These are phyloP conservation scores for Acholoe squamosa DNA, from an alignment of 2,888 invertebrate species.

Conservation along the genomic window DNA sequence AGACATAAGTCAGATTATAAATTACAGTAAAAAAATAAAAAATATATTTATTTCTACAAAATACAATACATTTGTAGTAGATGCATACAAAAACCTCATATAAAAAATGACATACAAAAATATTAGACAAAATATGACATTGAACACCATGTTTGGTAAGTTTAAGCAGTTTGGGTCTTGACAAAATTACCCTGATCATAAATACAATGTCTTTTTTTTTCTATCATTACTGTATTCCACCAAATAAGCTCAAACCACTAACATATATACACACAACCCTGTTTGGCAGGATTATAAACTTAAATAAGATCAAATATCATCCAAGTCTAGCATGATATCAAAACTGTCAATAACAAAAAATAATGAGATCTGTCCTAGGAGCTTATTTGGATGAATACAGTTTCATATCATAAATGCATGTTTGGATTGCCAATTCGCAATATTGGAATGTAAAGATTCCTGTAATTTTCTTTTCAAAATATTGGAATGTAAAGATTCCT, in stretches of 20 bases:
- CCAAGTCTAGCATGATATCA: neutral
- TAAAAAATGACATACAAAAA: neutral
- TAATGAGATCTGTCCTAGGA: neutral
- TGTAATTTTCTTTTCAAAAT: neutral
- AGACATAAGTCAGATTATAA: neutral
- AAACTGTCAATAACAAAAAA: neutral
- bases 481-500: too few species aligned
- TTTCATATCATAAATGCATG: neutral
- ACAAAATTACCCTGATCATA: neutral
- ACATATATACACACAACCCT: too few species aligned
- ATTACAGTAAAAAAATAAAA: neutral
- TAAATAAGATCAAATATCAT: neutral
- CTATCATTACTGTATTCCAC: neutral
- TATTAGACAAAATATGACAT: neutral
- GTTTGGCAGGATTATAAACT: neutral
- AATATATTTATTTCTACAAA: conserved; percentile 21
- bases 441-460: neutral
- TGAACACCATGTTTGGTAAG: neutral
- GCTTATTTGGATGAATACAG: neutral
- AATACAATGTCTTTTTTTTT: neutral
- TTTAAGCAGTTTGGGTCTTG: neutral
- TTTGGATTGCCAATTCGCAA: neutral
- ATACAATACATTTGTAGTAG: neutral
- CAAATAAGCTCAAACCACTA: too few species aligned
- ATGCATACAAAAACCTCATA: neutral